Conservation (phyloP, 2,888 invertebrate species). For the Patella depressa region DNA sequence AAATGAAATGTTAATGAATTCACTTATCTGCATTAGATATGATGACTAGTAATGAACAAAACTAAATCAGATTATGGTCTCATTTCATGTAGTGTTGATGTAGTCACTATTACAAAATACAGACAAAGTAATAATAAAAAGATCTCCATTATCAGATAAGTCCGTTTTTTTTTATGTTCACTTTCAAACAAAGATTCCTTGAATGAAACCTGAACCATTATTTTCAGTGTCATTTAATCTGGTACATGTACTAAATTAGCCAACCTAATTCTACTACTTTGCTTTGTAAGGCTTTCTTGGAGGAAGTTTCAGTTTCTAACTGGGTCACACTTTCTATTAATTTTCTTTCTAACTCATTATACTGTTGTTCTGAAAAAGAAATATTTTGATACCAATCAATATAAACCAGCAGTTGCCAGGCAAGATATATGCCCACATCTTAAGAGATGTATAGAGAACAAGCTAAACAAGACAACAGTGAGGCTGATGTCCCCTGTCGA, state of each 20-base stretch:
- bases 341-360: slow-evolving; percentile 67
- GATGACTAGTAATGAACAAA: slow-evolving; percentile 8
- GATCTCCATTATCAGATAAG: too few species aligned
- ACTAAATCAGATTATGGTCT: background rate
- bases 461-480: too few species aligned
- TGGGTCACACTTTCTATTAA: slow-evolving; percentile 55
- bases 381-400: background rate
- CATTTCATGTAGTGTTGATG: too few species aligned
- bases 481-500: too few species aligned
- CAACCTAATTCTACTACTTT: slow-evolving; percentile 55
- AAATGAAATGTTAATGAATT: background rate
- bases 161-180: too few species aligned
- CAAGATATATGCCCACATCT: too few species aligned
- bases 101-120: too few species aligned
- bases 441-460: too few species aligned
- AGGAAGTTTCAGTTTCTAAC: slow-evolving; percentile 50
- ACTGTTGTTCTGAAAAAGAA: slow-evolving; percentile 64
- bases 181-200: too few species aligned
- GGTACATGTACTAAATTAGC: background rate
- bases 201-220: too few species aligned
- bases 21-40: background rate
- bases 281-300: slow-evolving; percentile 40
- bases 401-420: background rate
- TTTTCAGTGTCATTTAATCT: background rate
- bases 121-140: too few species aligned